Base-by-base conservation (phyloP, 2,113 vertebrate genomes). In the Pelecanoides urinatrix region DNA sequence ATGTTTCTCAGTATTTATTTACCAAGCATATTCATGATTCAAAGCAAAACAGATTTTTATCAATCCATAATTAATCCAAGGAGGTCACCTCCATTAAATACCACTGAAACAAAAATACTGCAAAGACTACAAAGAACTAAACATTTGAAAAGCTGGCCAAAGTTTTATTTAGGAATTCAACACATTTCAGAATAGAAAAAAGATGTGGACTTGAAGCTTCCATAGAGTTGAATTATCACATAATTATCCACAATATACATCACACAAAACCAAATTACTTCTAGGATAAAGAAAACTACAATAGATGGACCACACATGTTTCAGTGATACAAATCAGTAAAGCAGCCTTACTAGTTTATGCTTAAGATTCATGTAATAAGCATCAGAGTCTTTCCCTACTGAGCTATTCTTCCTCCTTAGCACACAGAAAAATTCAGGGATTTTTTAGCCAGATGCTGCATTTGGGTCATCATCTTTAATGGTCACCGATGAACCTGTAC, bases 401-500 rank as follows among this genome's bases (percentile, higher is more conserved):
- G 52, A 77, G 11, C 21, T 70, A 26, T 34, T 66, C 11, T 50
- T 81, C 47, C 21, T 74, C 55, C 59, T 66, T 49, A 84, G 73
- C 14, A 40, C 8, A 10, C 32, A 61, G 13, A 50, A 75, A 65
- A 65, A 74, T 4, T 8, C 19, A n/a, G 11, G 58, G 58, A 73
- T 52, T 91, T 82, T 67, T 71, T 67, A 96, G 45, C 10, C 61
- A 85, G 27, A 65, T 88, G 34, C 34, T 84, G 55, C 50, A 88
- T 81, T 78, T 81, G 17, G 20, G 17, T 80, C n/a, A 67, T 40
- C 56, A 72, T 7, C 55, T n/a, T 62, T 71, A 55, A 55, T 63
- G 19, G 21, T 26, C 1, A 0, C 21, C 0, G 1, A 50, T 63
- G 38, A 83, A 72, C 4, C 9, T 25, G 4, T 65, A 65, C 11